Percentiles rank a stretch among this genome's conserved stretches.
Conservation (phyloP, 2,113 vertebrate species). For the Asarcornis scutulata region DNA sequence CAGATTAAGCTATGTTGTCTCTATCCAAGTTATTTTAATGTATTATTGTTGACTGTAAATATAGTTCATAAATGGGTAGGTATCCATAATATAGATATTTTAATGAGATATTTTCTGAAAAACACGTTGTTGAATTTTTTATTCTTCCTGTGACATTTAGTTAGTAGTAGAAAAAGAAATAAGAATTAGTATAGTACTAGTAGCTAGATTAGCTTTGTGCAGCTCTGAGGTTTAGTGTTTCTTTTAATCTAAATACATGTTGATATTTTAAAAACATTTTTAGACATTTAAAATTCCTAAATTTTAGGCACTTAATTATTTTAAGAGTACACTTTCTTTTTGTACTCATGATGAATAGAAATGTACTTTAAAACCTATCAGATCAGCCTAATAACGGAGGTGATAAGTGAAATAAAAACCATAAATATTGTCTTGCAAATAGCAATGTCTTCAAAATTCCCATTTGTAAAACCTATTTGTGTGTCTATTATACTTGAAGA, state of each 20-base stretch:
- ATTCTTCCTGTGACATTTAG: not conserved
- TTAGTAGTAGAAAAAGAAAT: not conserved
- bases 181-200: not conserved
- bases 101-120: not conserved
- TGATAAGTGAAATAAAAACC: not conserved
- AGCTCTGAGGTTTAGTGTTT: not conserved
- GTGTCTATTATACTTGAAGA: not conserved
- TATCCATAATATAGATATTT: not conserved
- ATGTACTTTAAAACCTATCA: not conserved
- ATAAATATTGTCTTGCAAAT: not conserved
- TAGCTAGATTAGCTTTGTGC: not conserved
- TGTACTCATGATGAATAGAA: not conserved
- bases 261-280: accelerated
- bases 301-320: not conserved
- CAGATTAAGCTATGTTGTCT: not conserved
- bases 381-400: not conserved
- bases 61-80: not conserved
- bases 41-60: not conserved
- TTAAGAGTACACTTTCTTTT: not conserved
- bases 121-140: not conserved
- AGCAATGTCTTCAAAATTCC: not conserved
- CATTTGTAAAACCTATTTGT: not conserved
- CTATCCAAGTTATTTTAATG: not conserved
- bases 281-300: not conserved
- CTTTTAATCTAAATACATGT: not conserved